phyloP scores from a whole-genome alignment of 2,888 invertebrate genomes.

The Tolmerus cingulatus region DNA sequence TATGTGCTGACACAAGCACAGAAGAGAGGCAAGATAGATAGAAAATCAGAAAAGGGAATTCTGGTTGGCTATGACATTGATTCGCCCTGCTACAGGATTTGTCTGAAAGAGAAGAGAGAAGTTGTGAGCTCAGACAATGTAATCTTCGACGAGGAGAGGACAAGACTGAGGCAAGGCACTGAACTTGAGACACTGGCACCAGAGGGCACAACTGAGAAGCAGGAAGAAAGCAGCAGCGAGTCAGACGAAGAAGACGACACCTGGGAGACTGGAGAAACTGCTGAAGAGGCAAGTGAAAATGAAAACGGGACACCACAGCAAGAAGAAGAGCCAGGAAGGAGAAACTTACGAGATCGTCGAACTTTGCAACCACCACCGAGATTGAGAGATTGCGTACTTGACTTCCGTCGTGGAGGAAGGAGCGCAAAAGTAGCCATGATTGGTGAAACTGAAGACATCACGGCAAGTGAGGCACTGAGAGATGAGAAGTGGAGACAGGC shows the following conservation, averaged over 20 bases:
- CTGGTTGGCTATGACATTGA: too few relatives aligned
- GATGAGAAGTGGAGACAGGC: neutral
- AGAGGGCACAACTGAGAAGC: too few relatives aligned
- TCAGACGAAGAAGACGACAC: neutral
- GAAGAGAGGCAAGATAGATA: neutral
- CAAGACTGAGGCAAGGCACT: too few relatives aligned
- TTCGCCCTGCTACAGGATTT: neutral
- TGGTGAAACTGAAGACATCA: neutral
- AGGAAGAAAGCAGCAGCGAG: neutral
- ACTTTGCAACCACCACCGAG: neutral
- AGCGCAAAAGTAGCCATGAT: neutral
- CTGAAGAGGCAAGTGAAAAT: neutral
- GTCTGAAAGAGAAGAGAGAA: neutral
- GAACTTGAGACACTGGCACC: too few relatives aligned
- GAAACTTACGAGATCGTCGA: neutral
- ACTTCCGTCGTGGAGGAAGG: too few relatives aligned
- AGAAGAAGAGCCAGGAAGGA: neutral
- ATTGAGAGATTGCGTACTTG: too few relatives aligned
- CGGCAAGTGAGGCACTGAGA: neutral
- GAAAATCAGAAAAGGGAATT: neutral
- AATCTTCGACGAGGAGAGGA: too few relatives aligned
- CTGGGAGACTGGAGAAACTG: too few relatives aligned
- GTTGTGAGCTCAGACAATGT: too few relatives aligned
- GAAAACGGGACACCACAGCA: neutral
- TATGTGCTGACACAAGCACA: neutral